Conservation (phyloP, 2,113 vertebrate species). For the human region GRCh38 chr4:60656001-60656500, state of each 20-base stretch:
- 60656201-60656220: background rate
- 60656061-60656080: background rate
- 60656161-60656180: background rate
- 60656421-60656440: background rate
- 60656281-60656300: background rate
- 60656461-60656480: background rate
- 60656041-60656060: background rate
- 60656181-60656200: background rate
- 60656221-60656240: background rate
- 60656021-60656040: background rate
- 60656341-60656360: background rate
- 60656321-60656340: background rate
- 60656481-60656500: background rate
- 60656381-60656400: background rate
- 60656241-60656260: background rate
- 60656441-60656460: background rate
- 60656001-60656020: background rate
- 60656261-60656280: background rate
- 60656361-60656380: background rate
- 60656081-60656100: background rate
- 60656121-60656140: background rate
- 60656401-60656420: constrained; percentile 11
- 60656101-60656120: background rate
- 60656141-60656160: background rate
- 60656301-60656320: background rate